Base-by-base conservation (phyloP, 2,888 invertebrate species). In the Smittia aterrima region DNA sequence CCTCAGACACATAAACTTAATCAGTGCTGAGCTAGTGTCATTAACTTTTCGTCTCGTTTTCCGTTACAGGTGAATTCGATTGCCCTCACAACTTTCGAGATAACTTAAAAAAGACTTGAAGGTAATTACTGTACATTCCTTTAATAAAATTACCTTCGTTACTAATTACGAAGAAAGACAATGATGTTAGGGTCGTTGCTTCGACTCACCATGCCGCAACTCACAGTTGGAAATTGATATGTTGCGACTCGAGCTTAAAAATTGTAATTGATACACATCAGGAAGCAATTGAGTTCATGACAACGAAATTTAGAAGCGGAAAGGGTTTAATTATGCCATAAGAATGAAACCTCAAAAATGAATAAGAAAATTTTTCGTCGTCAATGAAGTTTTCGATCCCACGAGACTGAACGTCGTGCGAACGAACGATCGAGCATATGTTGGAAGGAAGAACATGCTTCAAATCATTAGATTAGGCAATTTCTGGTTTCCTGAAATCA, bases 1-100 rank as follows among this genome's bases (percentile, higher is more conserved):
- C 38, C 11, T 11, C 4, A 53, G 4, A 53, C 20, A 58, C 7
- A 58, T 58, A 58, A 58, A 27, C n/a, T 25, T 20, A 18, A 58
- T 58, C 22, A 13, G 58, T 58, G 9, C 7, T 18, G 13, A 22
- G 1, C 47, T 47, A 47, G 9, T 4, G 9, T 38, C 4, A 32
- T 32, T 32, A 3, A 32, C 32, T 32, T 32, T 32, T 32, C n/a
- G n/a, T n/a, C n/a, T n/a, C n/a, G n/a, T n/a, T n/a, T 32, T 18
- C 20, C 58, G 20, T 58, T 58, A 22, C 66, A 66, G 66, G 66
- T 66, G 66, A 66, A 66, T 66, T 66, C 25, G 25, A 66, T 66
- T 24, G 22, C 66, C 40, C n/a, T 64, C 13, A 27, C 1, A 64
- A 64, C 64, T 27, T 22, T 22, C 22, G 20, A 58, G 22, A 66